These are phyloP conservation scores for Synergus itoensis DNA, from an alignment of 2,888 invertebrate species.

Conservation along the genomic window DNA sequence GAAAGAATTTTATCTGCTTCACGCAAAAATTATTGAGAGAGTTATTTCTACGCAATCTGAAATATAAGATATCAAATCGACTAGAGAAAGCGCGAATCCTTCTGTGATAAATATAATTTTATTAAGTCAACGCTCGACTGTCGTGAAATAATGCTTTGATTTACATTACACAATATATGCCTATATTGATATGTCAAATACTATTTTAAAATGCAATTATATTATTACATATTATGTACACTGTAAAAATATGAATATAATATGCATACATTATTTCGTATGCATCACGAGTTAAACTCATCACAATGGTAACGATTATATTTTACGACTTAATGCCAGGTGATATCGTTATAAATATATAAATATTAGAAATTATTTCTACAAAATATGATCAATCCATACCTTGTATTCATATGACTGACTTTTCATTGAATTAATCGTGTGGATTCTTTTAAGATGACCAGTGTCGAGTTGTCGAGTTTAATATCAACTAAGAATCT, in stretches of 20 bases:
- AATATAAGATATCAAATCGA: conserved; percentile 1
- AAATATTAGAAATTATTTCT: not conserved
- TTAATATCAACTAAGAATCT: not conserved
- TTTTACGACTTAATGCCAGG: conserved; percentile 5
- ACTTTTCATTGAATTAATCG: not conserved
- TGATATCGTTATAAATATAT: conserved; percentile 5
- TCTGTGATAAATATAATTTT: conserved; percentile 27
- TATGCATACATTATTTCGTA: not conserved
- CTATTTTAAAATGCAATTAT: not conserved
- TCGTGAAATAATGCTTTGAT: not conserved
- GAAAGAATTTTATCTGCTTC: not conserved
- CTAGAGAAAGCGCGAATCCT: conserved; percentile 1
- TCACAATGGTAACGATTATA: not conserved
- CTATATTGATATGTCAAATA: not conserved
- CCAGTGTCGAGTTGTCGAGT: not conserved
- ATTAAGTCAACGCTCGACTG: not conserved
- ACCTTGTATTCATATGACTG: not conserved
- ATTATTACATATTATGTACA: not conserved
- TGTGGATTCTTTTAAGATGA: not conserved
- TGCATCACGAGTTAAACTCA: not conserved
- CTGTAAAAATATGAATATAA: not conserved
- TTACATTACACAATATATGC: not conserved
- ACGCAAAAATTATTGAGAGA: not conserved
- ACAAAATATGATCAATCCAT: not conserved
- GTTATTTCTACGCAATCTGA: not conserved